Percentiles rank a stretch among this genome's conserved stretches.
These are phyloP conservation scores for Trichonephila clavata DNA, from an alignment of 1,140 invertebrate genomes.

Conservation along the genomic window DNA sequence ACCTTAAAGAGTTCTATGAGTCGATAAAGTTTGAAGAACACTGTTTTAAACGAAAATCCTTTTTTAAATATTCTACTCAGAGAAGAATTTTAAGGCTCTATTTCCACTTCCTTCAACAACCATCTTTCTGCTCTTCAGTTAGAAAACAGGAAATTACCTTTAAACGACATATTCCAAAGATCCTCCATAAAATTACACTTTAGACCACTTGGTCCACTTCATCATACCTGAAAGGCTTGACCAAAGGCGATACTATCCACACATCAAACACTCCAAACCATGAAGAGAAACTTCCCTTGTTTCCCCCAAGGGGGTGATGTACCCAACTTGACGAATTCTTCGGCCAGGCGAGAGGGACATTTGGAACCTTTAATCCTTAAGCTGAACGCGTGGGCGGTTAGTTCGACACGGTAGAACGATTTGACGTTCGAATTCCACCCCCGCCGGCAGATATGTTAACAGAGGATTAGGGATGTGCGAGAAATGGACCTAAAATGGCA, in stretches of 20 bases:
- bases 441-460: constrained; percentile 31
- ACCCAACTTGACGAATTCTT: constrained; percentile 41
- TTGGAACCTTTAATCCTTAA: constrained; percentile 43
- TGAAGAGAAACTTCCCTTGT: constrained; percentile 31
- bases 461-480: constrained; percentile 3
- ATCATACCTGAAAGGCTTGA: not conserved
- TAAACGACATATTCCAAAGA: no score
- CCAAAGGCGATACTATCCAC: constrained; percentile 1
- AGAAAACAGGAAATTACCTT: no score
- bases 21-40: no score
- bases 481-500: constrained; percentile 21
- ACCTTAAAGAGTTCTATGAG: no score
- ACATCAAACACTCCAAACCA: not conserved
- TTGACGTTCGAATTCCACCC: constrained; percentile 39
- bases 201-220: no score
- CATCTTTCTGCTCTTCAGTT: no score
- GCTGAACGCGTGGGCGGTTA: constrained; percentile 10
- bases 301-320: constrained; percentile 29
- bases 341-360: constrained; percentile 37
- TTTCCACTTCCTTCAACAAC: no score
- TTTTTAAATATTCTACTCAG: no score
- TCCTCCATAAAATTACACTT: no score
- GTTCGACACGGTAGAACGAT: constrained; percentile 48
- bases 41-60: no score
- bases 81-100: no score